These are phyloP conservation scores for Chelon auratus DNA, from an alignment of 2,797 vertebrate genomes.

Conservation along the genomic window DNA sequence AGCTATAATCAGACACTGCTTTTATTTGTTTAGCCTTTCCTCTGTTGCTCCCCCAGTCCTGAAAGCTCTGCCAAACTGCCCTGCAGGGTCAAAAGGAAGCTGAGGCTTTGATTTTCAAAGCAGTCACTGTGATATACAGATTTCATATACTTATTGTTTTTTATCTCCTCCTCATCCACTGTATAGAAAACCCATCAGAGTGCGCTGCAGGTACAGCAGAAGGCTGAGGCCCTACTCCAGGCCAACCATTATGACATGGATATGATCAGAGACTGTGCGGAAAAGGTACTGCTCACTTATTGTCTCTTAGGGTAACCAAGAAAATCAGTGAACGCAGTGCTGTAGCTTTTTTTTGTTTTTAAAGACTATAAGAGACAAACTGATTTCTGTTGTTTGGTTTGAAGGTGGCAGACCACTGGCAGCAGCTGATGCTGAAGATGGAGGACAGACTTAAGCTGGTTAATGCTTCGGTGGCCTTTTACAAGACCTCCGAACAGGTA, in stretches of 20 bases:
- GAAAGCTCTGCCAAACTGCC: constrained; percentile 17
- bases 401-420: constrained; percentile 96
- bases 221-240: constrained; percentile 96
- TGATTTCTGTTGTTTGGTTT: constrained; percentile 57
- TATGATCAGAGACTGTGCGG: constrained; percentile 97
- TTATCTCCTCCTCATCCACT: constrained; percentile 15
- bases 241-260: constrained; percentile 99
- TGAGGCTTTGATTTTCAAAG: constrained; percentile 22
- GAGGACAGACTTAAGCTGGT: constrained; percentile 98
- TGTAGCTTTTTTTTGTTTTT: neutral
- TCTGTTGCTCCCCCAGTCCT: constrained; percentile 19
- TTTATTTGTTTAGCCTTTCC: constrained; percentile 42
- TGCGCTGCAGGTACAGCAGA: constrained; percentile 97
- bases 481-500: constrained; percentile 99
- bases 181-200: constrained; percentile 92
- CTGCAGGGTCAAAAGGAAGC: constrained; percentile 16
- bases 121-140: constrained; percentile 32
- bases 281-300: constrained; percentile 81
- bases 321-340: neutral
- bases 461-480: constrained; percentile 98
- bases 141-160: constrained; percentile 35
- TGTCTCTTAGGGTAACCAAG: neutral
- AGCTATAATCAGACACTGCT: constrained; percentile 32
- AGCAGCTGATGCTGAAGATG: constrained; percentile 99
- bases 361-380: neutral